Conservation (phyloP, 2,113 vertebrate species). For the Tinamus guttatus region DNA sequence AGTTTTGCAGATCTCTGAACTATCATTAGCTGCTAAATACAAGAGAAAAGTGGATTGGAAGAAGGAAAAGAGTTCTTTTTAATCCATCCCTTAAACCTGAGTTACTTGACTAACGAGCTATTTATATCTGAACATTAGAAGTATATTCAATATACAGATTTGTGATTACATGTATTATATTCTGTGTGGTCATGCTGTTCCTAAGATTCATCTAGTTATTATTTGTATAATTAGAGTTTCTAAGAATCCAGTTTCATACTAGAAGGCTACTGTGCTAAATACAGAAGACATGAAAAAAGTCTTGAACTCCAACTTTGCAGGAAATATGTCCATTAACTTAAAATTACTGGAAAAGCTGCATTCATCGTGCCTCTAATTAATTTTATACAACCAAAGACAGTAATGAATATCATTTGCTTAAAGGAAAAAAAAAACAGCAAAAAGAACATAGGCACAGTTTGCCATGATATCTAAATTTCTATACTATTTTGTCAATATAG, state of each 20-base stretch:
- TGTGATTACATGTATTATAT: not conserved
- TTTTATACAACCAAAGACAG: not conserved
- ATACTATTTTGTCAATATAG: not conserved
- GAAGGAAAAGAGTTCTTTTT: not conserved
- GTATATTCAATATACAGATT: not conserved
- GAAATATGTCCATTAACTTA: not conserved
- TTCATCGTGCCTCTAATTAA: not conserved
- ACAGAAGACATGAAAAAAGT: not conserved
- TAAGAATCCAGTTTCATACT: not conserved
- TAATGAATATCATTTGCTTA: not conserved
- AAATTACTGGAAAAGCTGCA: not conserved
- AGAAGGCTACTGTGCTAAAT: not conserved
- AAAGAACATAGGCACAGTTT: not conserved
- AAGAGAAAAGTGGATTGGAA: not conserved
- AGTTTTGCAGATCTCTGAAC: not conserved
- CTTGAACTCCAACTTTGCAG: not conserved
- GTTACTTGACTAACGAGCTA: not conserved
- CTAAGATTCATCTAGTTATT: conserved; percentile 9
- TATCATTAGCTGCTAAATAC: not conserved
- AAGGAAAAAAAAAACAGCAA: not conserved
- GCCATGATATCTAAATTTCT: not conserved
- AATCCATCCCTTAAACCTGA: not conserved
- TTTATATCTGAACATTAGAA: conserved; percentile 1
- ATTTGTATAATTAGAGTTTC: not conserved
- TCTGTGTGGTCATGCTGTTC: not conserved